Evolutionary conservation across 2,888 invertebrate species (phyloP), one percentile per base, ranked within the genome.

Genomic region (Embidobia sp.): DNA sequence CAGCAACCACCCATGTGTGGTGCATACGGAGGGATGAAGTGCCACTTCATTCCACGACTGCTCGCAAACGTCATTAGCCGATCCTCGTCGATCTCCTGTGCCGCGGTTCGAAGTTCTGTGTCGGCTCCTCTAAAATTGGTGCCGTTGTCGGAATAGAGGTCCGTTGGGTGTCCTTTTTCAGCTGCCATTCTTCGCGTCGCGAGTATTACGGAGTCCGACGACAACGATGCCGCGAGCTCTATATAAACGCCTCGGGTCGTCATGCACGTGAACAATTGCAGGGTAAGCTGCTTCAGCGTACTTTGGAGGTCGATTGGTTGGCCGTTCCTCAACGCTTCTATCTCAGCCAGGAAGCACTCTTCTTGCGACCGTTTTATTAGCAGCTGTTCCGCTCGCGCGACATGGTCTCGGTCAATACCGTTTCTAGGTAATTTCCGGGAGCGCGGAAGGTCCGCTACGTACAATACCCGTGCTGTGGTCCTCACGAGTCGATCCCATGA

Each of bases 1-100:
- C 82, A 84, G 15, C 73, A 55, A 0, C 82, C 83, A 3, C 55
- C 80, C 48, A 76, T 78, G 35, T 80, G 80, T 1, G 81, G 81
- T 4, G 79, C 49, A 0, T 72, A 72, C 10, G 80, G 83, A 1
- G 79, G 79, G 15, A 74, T 83, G 40, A 82, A 82, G 3, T 66
- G 59, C 82, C 79, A 81, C 18, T 75, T 59, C 1, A 81, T 57
- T 4, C n/a, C n/a, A n/a, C 27, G n/a, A 6, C 46, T 37, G 1
- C 27, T 64, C 0, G 26, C 69, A 5, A 31, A 42, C 4, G 19
- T 13, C 6, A 40, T 15, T 7, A 51, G 22, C 27, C 11, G 18
- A 5, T 61, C 37, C 22, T 35, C 4, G 5, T 73, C 42, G n/a
- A 77, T 13, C 4, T 51, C 22, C 8, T 26, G 11, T 6, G 55